phyloP scores from a whole-genome alignment of 2,797 vertebrate genomes.

The Hippopotamyrus pictus region DNA sequence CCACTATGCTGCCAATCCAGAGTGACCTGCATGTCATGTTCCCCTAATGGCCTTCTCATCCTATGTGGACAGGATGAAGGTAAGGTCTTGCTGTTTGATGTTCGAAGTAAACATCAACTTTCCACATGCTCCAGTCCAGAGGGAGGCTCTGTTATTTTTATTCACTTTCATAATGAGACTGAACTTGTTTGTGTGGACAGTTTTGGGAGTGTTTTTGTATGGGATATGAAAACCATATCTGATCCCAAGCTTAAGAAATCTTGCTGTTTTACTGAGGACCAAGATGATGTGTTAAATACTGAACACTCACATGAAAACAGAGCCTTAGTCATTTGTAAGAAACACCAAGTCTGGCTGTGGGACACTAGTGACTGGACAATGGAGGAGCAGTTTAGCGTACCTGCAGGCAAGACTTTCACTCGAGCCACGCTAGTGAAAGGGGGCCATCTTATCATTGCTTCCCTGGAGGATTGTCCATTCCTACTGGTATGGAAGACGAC shows the following conservation, averaged over 20 bases:
- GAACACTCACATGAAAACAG: conserved; percentile 43
- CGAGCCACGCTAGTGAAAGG: conserved; percentile 54
- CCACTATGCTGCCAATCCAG: conserved; percentile 48
- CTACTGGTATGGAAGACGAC: conserved; percentile 61
- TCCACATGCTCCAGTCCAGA: conserved; percentile 44
- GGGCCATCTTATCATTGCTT: conserved; percentile 57
- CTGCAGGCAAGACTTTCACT: conserved; percentile 47
- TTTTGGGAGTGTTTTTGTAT: conserved; percentile 54
- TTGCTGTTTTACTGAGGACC: conserved; percentile 20
- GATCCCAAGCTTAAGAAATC: conserved; percentile 46
- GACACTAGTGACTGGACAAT: conserved; percentile 50
- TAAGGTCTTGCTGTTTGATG: conserved; percentile 54
- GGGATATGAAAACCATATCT: conserved; percentile 46
- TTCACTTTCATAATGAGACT: conserved; percentile 41
- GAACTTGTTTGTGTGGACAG: conserved; percentile 56
- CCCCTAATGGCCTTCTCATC: conserved; percentile 37
- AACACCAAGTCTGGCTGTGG: conserved; percentile 55
- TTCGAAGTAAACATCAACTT: conserved; percentile 30
- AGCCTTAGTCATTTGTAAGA: conserved; percentile 58
- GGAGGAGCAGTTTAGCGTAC: conserved; percentile 55
- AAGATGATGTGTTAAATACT: conserved; percentile 41
- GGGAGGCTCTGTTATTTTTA: conserved; percentile 33
- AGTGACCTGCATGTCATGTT: conserved; percentile 56
- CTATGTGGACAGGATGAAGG: conserved; percentile 62
- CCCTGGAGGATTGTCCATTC: conserved; percentile 46